Evolutionary conservation across 1,140 invertebrate species (phyloP).

Genomic region (Druon quercuslanigerum): DNA sequence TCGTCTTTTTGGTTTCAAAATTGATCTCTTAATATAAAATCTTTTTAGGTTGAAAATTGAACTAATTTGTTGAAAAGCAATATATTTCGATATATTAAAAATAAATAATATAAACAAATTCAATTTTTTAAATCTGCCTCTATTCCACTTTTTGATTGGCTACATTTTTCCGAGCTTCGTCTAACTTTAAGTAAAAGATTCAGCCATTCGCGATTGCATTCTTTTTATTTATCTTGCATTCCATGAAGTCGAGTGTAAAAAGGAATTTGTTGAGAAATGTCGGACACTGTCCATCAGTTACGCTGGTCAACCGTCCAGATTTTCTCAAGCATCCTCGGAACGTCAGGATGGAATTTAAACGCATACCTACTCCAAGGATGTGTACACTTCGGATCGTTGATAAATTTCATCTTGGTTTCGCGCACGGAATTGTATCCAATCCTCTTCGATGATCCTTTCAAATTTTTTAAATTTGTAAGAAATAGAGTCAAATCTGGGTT

Average conservation of each 20-base stretch:
- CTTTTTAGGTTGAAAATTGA: too few species aligned
- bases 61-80: too few species aligned
- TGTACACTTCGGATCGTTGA: conserved; percentile 53
- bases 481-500: neutral
- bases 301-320: conserved; percentile 6
- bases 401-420: conserved; percentile 47
- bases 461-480: conserved; percentile 15
- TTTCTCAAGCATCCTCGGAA: conserved; percentile 33
- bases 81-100: too few species aligned
- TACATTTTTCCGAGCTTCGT: too few species aligned
- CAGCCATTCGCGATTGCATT: neutral
- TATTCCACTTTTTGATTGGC: too few species aligned
- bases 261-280: conserved; percentile 1
- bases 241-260: neutral
- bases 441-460: too few species aligned
- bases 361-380: conserved; percentile 39
- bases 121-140: too few species aligned
- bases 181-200: neutral
- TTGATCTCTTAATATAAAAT: too few species aligned
- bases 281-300: conserved; percentile 13
- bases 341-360: conserved; percentile 36
- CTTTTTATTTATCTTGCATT: neutral
- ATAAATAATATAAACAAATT: too few species aligned
- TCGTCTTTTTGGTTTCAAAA: too few species aligned
- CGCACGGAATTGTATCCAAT: too few species aligned